phyloP scores from a whole-genome alignment of 2,113 vertebrate genomes.

The Rhinogobius similis region DNA sequence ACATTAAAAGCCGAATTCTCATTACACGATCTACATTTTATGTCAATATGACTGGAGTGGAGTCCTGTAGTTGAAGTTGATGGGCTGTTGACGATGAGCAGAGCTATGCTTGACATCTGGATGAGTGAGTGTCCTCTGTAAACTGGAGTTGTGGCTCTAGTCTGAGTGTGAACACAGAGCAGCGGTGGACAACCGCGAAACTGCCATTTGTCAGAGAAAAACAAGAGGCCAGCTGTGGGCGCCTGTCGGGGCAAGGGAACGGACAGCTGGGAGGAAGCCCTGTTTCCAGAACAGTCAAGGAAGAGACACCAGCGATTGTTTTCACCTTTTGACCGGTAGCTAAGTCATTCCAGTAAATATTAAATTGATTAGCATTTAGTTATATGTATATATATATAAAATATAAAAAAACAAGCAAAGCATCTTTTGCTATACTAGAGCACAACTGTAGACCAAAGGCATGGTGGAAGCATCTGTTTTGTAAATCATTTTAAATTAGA shows the following conservation, averaged over 20 bases:
- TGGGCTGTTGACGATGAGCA: constrained; percentile 58
- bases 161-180: constrained; percentile 63
- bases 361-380: constrained; percentile 13
- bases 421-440: constrained; percentile 30
- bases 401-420: constrained; percentile 24
- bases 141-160: constrained; percentile 60
- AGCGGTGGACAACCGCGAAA: constrained; percentile 75
- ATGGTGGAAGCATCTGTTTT: constrained; percentile 72
- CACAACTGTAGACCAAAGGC: constrained; percentile 30
- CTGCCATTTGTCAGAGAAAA: constrained; percentile 78
- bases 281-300: constrained; percentile 71
- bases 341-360: neutral
- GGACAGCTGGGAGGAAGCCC: constrained; percentile 89
- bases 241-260: constrained; percentile 65
- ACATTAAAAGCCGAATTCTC: neutral
- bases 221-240: constrained; percentile 80
- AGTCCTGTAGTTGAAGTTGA: constrained; percentile 34
- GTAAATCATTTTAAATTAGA: constrained; percentile 74
- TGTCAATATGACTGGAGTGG: constrained; percentile 8
- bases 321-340: constrained; percentile 64
- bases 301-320: constrained; percentile 42
- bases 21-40: neutral
- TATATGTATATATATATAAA: neutral
- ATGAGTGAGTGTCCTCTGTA: constrained; percentile 45
- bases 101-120: constrained; percentile 67